Base-by-base conservation (phyloP, 2,113 vertebrate species). In the Nothocercus nigrocapillus region DNA sequence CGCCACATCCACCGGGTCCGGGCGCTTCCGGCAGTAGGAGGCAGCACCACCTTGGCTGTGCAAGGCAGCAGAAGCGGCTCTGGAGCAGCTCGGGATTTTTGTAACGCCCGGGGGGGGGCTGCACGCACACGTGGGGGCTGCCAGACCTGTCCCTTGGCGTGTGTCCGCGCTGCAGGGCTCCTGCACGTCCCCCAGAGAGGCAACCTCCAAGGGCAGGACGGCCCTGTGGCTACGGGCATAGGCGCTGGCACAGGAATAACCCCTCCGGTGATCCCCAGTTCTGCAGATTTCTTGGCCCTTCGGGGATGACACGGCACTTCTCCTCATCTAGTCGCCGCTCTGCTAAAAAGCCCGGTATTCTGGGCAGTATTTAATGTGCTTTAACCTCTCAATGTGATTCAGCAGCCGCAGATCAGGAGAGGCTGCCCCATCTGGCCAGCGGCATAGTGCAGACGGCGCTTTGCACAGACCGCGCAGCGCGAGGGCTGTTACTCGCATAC, bases 41-140 rank as follows among this genome's bases (percentile, higher is more conserved):
- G 95, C 95, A 96, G 96, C 96, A 95, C 70, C 91, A 96, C 91
- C 95, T 88, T 95, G 95, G 96, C 67, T 95, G 95, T 95, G 87
- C 82, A 82, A 91, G 76, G 82, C 53, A 92, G 54, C 24, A 62
- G 75, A 54, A 58, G 78, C 87, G 38, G 78, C 53, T 79, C 70
- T 44, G 77, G 66, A 84, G 73, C 2, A 58, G 66, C 70, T 91
- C 54, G 13, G 84, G 87, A 68, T 85, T 94, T 82, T 66, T 8
- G 22, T 59, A 82, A 54, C 4, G 78, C 40, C 53, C 90, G 20
- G 83, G 0, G 22, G 22, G 85, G 59, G 76, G 70, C 66, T 17
- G 82, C 2, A 3, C 42, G 32, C 59, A 13, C 72, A 51, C 12
- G 2, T 4, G 17, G 0, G 9, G 56, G 36, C 49, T 90, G 92